Percentiles rank a stretch among this genome's conserved stretches.
Evolutionary conservation across 2,888 invertebrate species (phyloP).

Genomic region (Pterobdella sp.): DNA sequence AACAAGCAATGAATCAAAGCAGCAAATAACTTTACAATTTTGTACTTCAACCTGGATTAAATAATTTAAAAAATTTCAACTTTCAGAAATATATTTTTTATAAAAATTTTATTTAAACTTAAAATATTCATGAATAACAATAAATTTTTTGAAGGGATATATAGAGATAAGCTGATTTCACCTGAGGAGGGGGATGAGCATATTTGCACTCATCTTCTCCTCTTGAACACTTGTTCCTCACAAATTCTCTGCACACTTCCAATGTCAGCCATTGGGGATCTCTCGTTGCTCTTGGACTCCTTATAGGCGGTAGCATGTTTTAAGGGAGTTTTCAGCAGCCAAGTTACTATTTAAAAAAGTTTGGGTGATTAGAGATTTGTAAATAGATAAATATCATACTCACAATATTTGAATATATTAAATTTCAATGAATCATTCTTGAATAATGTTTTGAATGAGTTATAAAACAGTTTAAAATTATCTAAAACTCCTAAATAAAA

Average conservation of each 20-base stretch:
- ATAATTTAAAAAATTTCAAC: conserved; percentile 99
- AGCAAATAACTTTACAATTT: conserved; percentile 98
- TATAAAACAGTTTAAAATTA: conserved; percentile 5
- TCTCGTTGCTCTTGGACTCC: conserved; percentile 21
- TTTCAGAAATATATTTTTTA: too few species aligned
- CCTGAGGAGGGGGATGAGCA: conserved; percentile 82
- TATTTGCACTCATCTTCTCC: conserved; percentile 95
- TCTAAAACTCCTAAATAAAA: too few species aligned
- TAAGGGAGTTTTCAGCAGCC: too few species aligned
- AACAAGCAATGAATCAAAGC: conserved; percentile 99
- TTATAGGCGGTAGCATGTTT: conserved; percentile 19
- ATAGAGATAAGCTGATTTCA: background rate
- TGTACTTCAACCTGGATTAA: conserved; percentile 98
- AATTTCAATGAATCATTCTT: background rate
- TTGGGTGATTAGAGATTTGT: background rate
- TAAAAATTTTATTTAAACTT: background rate
- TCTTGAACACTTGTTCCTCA: conserved; percentile 96
- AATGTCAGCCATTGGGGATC: conserved; percentile 99
- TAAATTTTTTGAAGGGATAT: background rate
- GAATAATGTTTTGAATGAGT: background rate
- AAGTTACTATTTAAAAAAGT: too few species aligned
- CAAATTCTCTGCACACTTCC: conserved; percentile 87
- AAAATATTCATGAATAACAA: background rate
- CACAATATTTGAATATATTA: background rate
- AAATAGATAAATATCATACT: background rate